Evolutionary conservation across 2,888 invertebrate genomes (phyloP).

Genomic region (Eretmocerus hayati): DNA sequence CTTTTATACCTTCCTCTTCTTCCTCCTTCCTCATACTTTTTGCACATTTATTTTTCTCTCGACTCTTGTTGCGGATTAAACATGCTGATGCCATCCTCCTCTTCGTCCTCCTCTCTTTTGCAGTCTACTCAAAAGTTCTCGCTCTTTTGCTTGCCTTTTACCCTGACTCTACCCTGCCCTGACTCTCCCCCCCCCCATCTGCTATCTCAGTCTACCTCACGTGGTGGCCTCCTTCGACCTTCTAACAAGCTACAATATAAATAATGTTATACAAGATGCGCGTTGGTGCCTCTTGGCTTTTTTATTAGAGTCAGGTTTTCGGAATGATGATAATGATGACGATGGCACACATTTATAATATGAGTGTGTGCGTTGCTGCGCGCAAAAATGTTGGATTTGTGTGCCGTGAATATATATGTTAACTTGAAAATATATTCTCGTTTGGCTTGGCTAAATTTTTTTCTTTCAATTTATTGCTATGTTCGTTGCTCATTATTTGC

Average conservation of each 20-base stretch:
- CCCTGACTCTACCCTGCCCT: background rate
- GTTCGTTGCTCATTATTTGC: background rate
- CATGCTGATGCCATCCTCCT: background rate
- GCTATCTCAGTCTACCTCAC: constrained; percentile 11
- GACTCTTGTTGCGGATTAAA: constrained; percentile 14
- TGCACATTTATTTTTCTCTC: constrained; percentile 1
- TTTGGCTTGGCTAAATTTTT: background rate
- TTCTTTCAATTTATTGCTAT: background rate
- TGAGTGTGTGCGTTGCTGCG: background rate
- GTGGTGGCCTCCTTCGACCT: constrained; percentile 20
- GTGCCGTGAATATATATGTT: no score
- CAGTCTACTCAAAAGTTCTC: background rate
- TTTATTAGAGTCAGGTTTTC: no score
- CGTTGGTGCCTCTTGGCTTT: constrained; percentile 22
- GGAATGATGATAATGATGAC: no score
- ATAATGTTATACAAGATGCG: constrained; percentile 32
- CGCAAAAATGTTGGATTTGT: background rate
- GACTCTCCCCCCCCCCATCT: constrained; percentile 3
- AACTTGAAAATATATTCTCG: no score
- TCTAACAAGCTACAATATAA: constrained; percentile 37
- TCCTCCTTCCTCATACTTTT: constrained; percentile 1
- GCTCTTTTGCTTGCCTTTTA: background rate
- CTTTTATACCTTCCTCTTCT: background rate
- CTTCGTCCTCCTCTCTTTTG: background rate
- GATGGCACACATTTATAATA: background rate